These are phyloP conservation scores for Pantherophis alleghaniensis DNA, from an alignment of 2,797 vertebrate genomes.

Conservation along the genomic window DNA sequence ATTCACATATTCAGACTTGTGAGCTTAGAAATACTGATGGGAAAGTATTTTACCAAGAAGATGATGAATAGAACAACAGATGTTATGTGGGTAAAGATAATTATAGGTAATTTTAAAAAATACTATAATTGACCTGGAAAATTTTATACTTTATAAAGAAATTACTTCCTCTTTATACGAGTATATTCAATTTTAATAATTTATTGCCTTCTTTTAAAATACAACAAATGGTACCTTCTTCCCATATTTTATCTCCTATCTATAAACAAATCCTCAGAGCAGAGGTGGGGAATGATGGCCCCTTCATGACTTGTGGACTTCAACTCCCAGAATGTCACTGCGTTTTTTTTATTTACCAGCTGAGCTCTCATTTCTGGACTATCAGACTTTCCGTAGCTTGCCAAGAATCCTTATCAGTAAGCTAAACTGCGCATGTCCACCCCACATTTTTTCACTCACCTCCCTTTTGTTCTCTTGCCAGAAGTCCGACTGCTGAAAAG, in stretches of 20 bases:
- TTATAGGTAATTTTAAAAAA: neutral
- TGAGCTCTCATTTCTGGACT: too few species aligned
- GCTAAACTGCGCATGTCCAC: too few species aligned
- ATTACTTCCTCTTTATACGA: neutral
- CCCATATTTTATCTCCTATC: neutral
- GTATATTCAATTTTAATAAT: neutral
- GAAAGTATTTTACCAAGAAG: neutral
- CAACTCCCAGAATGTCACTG: neutral
- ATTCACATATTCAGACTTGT: neutral
- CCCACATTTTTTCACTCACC: too few species aligned
- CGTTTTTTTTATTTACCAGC: too few species aligned
- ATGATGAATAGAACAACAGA: neutral
- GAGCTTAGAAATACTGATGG: neutral
- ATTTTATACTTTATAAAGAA: neutral
- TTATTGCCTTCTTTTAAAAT: neutral
- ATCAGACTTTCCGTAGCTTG: too few species aligned
- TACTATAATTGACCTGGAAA: neutral
- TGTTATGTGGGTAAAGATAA: neutral
- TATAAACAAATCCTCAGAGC: neutral
- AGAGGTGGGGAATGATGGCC: neutral
- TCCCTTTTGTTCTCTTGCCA: too few species aligned
- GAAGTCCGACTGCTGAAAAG: too few species aligned
- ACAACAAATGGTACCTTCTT: neutral
- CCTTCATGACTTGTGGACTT: neutral
- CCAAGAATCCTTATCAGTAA: too few species aligned